Evolutionary conservation across 2,888 invertebrate genomes (phyloP).

Genomic region (Drosophila subquinaria): DNA sequence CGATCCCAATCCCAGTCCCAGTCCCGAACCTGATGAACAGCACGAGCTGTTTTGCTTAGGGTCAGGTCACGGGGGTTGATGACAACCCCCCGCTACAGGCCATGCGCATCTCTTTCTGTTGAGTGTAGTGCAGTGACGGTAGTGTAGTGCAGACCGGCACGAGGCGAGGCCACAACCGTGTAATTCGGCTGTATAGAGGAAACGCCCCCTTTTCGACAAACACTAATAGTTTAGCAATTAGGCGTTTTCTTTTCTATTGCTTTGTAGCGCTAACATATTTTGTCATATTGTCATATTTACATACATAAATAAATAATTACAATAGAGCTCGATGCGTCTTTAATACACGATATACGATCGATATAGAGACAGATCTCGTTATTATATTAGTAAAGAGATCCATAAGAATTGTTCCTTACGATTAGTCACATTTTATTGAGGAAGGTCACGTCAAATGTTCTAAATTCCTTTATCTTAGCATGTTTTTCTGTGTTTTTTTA

Average conservation of each 20-base stretch:
- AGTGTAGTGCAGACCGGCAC: constrained; percentile 25
- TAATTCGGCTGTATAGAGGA: constrained; percentile 27
- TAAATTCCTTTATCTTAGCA: no score
- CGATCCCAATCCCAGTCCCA: constrained; percentile 18
- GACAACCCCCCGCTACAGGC: constrained; percentile 13
- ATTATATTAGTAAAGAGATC: no score
- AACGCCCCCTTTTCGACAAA: constrained; percentile 53
- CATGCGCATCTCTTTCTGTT: constrained; percentile 30
- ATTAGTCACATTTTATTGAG: no score
- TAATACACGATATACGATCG: not conserved
- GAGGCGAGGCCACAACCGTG: constrained; percentile 36
- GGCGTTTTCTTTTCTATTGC: constrained; percentile 53
- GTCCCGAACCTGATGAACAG: constrained; percentile 24
- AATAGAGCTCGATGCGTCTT: not conserved
- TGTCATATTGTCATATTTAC: constrained; percentile 21
- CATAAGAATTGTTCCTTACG: no score
- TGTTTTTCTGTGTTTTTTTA: no score
- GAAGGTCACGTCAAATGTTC: no score
- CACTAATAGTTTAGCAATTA: constrained; percentile 71
- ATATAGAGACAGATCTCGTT: no score
- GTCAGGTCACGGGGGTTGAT: constrained; percentile 48
- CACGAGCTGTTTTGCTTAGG: constrained; percentile 27
- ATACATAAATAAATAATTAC: not conserved
- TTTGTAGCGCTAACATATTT: constrained; percentile 48
- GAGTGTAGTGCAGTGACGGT: constrained; percentile 13